Conservation (phyloP, 2,113 vertebrate genomes). For the Anhinga rufa region DNA sequence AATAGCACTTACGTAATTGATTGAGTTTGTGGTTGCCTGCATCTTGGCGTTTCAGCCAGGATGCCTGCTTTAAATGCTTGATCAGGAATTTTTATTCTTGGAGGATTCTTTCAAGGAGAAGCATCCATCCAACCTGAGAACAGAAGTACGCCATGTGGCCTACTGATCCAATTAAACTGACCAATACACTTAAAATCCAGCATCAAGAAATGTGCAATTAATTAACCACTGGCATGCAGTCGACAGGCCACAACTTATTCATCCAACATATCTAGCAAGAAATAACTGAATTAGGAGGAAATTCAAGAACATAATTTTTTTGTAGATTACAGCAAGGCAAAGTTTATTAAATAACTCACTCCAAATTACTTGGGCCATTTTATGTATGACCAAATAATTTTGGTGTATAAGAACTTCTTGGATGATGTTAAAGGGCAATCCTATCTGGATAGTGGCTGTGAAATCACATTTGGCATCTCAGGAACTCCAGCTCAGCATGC, state of each 20-base stretch:
- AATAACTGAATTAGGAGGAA: constrained; percentile 33
- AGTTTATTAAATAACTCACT: constrained; percentile 30
- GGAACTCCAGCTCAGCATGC: background rate
- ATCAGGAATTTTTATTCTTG: constrained; percentile 47
- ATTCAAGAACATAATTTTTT: constrained; percentile 20
- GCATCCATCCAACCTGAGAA: background rate
- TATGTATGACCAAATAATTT: background rate
- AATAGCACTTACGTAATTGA: constrained; percentile 3
- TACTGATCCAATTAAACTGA: constrained; percentile 41
- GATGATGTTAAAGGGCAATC: constrained; percentile 34
- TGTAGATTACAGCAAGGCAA: background rate
- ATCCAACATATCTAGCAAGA: background rate
- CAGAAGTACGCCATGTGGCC: background rate
- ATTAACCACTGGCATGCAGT: constrained; percentile 6
- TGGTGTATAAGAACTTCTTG: background rate
- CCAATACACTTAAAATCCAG: background rate
- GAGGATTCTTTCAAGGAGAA: constrained; percentile 39
- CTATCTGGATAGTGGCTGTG: constrained; percentile 8
- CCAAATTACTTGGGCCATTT: constrained; percentile 18
- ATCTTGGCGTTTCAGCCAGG: background rate
- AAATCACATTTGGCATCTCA: constrained; percentile 53
- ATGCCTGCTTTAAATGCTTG: constrained; percentile 29
- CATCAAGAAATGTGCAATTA: constrained; percentile 9
- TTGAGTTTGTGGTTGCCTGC: constrained; percentile 29
- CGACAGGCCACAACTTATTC: background rate